Base-by-base conservation (phyloP, 2,888 invertebrate species). In the Caprella mutica region DNA sequence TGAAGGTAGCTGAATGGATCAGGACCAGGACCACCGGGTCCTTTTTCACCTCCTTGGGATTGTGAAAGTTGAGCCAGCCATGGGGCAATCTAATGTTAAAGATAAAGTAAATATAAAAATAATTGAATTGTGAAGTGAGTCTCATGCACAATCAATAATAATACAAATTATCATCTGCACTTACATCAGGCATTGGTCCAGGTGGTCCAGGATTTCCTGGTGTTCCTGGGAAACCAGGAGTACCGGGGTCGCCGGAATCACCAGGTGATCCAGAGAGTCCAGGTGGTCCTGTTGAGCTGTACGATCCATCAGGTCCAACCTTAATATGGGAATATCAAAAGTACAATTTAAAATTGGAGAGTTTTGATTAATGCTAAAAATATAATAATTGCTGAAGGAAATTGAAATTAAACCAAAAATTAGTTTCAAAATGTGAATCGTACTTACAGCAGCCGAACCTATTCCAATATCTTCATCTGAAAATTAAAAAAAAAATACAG, bases 61-160 rank as follows among this genome's bases (percentile, higher is more conserved):
- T 81, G 76, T 0, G 85, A 82, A 64, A 89, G 72, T 73, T 86
- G 85, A 64, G 84, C 81, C 67, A 86, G 79, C 70, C 87, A 87
- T 21, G 79, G 73, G n/a, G 83, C 79, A 26, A 85, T 55, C 63
- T 63, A 46, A 2, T 2, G n/a, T n/a, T 35, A 2, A n/a, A 14
- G 14, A 12, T 35, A 35, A 35, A 1, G n/a, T 39, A 21, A 3
- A 39, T 8, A 39, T 1, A 3, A 35, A 35, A 17, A 17, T 39
- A 19, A 12, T 1, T 19, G 1, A 39, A 3, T 3, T 19, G 21
- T 6, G 17, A 3, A 39, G 21, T 19, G 39, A 39, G 12, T 39
- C 19, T 1, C 2, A 39, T 14, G 39, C 6, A 39, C 17, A 5
- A 19, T 39, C 12, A 1, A 39, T 9, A 17, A 53, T 26, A 51